These are phyloP conservation scores for Sternotherus odoratus DNA, from an alignment of 2,797 vertebrate genomes.

Conservation along the genomic window DNA sequence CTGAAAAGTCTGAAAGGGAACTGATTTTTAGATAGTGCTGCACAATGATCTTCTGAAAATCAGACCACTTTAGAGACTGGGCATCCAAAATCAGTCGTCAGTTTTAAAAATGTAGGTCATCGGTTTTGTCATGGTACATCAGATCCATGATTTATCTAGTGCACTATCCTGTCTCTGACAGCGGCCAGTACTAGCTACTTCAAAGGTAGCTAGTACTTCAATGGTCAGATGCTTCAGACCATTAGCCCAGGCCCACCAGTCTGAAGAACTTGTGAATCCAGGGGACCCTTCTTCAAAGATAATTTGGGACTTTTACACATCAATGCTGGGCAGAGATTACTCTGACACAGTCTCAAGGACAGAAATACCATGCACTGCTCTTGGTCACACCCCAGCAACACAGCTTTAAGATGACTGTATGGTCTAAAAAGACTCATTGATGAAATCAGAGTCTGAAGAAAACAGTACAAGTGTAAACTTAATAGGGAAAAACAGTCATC, in stretches of 20 bases:
- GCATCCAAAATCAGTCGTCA: neutral
- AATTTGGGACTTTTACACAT: neutral
- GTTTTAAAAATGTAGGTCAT: neutral
- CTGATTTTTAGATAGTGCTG: neutral
- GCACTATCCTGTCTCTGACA: neutral
- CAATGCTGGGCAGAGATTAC: neutral
- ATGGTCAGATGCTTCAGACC: neutral
- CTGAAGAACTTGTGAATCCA: neutral
- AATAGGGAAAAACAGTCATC: fast-evolving
- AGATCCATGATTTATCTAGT: neutral
- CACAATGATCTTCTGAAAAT: neutral
- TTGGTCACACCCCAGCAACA: neutral
- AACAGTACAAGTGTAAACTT: neutral
- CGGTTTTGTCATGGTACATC: neutral
- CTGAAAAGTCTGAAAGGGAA: neutral
- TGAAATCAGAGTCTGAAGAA: neutral
- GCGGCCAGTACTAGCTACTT: neutral
- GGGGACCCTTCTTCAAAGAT: neutral
- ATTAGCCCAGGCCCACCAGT: neutral
- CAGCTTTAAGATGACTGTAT: neutral
- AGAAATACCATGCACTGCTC: neutral
- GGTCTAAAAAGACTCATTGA: neutral
- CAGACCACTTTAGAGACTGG: neutral
- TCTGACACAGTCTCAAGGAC: neutral
- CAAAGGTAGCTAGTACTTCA: too few species aligned